Evolutionary conservation across 2,888 invertebrate genomes (phyloP), one percentile per base, ranked within the genome.

Genomic region (Trissonchulus sp.): DNA sequence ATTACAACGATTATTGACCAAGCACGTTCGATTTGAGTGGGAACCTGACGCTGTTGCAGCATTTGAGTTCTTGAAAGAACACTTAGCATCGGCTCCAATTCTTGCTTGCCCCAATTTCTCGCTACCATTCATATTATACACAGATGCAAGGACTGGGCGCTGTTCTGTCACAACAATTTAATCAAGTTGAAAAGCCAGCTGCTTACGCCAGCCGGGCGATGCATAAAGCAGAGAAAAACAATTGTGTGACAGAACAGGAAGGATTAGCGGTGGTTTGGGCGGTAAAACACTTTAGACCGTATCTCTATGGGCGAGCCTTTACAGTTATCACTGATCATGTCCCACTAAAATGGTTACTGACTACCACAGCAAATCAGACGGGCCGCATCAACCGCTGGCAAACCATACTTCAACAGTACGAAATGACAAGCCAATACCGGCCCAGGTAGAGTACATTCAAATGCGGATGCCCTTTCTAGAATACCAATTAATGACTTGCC

Each of bases 91-190:
- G 23, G 74, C 37, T 2, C 75, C 75, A 2, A 15, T 75, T 18
- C 31, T 75, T 1, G 62, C 48, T 8, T 73, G 75, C 68, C 75
- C 75, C 2, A 62, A 75, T 34, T 75, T 75, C 48, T 23, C 8
- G 30, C 2, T 48, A 37, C 72, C 65, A 8, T 65, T 65, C 65
- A 30, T 65, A 3, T 3, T 65, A 15, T 34, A 65, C 31, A 65
- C 65, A 65, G 65, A 65, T n/a, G 65, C 65, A n/a, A 31, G 65
- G 31, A n/a, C 18, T 65, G 3, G 65, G 65, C 18, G 65, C 65
- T 18, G 65, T 65, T 8, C 65, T 65, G 65, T 65, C 65, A 30
- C 65, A 65, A n/a, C 28, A 65, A 30, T 31, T 34, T 8, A 34
- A 65, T 8, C 15, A 3, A n/a, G 65, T 30, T 30, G 65, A 31